Base-by-base conservation (phyloP, 2,888 invertebrate genomes). In the Tachina grossa region DNA sequence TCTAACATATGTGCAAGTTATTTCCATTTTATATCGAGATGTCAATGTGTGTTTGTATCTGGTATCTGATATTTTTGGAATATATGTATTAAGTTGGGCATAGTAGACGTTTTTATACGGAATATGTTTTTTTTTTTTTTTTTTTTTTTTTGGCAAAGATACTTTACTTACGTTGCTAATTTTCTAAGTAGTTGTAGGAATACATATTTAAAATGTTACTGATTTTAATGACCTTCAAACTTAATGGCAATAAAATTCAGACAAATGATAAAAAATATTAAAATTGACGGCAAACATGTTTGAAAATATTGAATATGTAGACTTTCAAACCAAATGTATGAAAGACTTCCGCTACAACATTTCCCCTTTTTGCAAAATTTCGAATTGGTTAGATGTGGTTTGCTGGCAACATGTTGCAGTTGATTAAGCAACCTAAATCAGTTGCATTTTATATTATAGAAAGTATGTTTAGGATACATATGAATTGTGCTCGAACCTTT, bases 171-270 rank as follows among this genome's bases (percentile, higher is more conserved):
- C 22, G 5, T 59, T 39, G 39, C 2, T 19, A 22, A 51, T 45
- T 49, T 66, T 13, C n/a, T 22, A 51, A 71, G 47, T 55, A 61
- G 51, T n/a, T 31, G 31, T 31, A 31, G 31, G 31, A 31, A 31
- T 31, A 31, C 31, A 31, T 51, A 31, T 39, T 53, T 6, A 45
- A 31, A 43, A 55, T n/a, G 22, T n/a, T 22, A 45, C 14, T 22
- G 43, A 13, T 55, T 41, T 51, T 14, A 77, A 78, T 83, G 83
- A 83, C 83, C 83, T 83, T 83, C 83, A 83, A 83, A 78, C 72
- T 53, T 61, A 66, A 47, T 45, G 9, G 9, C n/a, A 41, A 53
- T 31, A 53, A 53, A 59, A 57, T 41, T 22, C 0, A 61, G 0
- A 22, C 10, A 69, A 47, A 41, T 41, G 9, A 47, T 68, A 14